phyloP scores from a whole-genome alignment of 2,888 invertebrate genomes.

The Cerastoderma edule region DNA sequence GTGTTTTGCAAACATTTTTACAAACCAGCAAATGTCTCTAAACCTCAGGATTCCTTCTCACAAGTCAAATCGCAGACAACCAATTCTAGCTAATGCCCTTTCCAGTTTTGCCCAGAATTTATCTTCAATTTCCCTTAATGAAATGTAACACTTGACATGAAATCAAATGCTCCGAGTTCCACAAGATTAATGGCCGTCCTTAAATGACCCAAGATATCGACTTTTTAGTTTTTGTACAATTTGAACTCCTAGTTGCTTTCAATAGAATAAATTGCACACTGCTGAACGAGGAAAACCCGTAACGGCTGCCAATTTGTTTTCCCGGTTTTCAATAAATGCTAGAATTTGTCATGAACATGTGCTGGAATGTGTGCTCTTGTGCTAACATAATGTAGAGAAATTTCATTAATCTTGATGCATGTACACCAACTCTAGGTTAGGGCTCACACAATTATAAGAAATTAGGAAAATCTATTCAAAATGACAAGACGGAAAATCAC shows the following conservation, averaged over 20 bases:
- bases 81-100: conserved; percentile 21
- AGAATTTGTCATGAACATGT: conserved; percentile 46
- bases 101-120: conserved; percentile 11
- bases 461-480: conserved; percentile 43
- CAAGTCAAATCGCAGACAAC: neutral
- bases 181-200: conserved; percentile 48
- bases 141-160: conserved; percentile 44
- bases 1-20: too few species aligned
- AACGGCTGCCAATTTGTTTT: conserved; percentile 54
- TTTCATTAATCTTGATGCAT: conserved; percentile 56
- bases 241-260: conserved; percentile 39
- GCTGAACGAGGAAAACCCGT: conserved; percentile 28
- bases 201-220: conserved; percentile 39
- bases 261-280: conserved; percentile 53
- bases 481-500: conserved; percentile 6
- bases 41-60: too few species aligned
- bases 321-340: conserved; percentile 30
- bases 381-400: conserved; percentile 41
- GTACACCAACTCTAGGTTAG: conserved; percentile 42
- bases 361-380: conserved; percentile 21
- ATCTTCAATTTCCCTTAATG: conserved; percentile 30
- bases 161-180: conserved; percentile 29
- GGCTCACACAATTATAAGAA: conserved; percentile 45
- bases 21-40: too few species aligned
- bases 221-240: conserved; percentile 38